Conservation (phyloP, 1,140 invertebrate species). For the Heliothis virescens region DNA sequence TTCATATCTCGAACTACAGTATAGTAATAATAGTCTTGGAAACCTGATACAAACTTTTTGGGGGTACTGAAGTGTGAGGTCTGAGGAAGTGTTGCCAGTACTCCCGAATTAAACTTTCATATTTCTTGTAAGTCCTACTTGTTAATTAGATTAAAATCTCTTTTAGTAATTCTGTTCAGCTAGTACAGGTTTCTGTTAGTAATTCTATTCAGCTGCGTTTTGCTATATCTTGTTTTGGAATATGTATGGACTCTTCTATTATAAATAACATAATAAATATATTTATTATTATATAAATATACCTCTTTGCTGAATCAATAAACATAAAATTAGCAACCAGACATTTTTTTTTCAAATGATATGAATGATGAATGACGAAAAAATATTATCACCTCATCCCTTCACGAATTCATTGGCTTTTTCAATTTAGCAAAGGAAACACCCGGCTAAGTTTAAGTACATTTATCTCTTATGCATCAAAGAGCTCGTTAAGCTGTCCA, state of each 20-base stretch:
- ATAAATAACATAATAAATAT: no score
- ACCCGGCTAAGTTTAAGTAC: background rate
- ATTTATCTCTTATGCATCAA: constrained; percentile 30
- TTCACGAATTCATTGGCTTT: no score
- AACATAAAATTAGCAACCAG: no score
- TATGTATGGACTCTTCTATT: no score
- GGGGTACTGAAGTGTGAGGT: constrained; percentile 15
- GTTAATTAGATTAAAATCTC: constrained; percentile 2
- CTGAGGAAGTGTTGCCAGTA: constrained; percentile 18
- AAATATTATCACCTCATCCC: no score
- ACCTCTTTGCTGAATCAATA: no score
- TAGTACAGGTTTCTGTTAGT: no score
- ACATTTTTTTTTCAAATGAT: no score
- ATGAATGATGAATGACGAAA: no score
- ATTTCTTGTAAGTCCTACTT: background rate
- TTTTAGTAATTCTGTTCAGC: background rate
- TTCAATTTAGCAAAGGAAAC: background rate
- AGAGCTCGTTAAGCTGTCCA: constrained; percentile 22
- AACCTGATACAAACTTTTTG: constrained; percentile 1
- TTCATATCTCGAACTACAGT: constrained; percentile 15
- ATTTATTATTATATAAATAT: no score
- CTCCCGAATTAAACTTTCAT: constrained; percentile 14
- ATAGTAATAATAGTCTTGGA: constrained; percentile 19
- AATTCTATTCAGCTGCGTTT: no score
- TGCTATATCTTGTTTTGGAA: no score